Percentiles rank a stretch among this genome's conserved stretches.
These are phyloP conservation scores for Agriopis aurantiaria DNA, from an alignment of 2,888 invertebrate genomes.

Conservation along the genomic window DNA sequence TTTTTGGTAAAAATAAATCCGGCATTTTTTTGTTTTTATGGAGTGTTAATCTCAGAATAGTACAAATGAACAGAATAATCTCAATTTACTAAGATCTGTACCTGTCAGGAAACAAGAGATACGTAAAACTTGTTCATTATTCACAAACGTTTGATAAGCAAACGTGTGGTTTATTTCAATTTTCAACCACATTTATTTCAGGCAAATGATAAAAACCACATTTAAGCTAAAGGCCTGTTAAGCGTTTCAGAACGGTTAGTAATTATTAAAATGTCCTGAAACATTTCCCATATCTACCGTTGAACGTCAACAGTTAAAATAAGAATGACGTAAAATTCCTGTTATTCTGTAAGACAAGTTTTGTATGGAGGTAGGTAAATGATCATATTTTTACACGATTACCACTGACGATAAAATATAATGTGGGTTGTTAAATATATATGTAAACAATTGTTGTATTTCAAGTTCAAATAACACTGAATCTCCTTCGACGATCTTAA, in stretches of 20 bases:
- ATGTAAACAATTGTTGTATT: slow-evolving; percentile 22
- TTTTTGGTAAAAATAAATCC: no score
- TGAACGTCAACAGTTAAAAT: background rate
- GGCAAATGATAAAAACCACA: no score
- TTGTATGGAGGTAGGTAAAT: background rate
- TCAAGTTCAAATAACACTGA: slow-evolving; percentile 19
- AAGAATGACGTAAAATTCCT: background rate
- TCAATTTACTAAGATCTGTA: background rate
- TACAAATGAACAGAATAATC: background rate
- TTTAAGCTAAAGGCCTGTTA: no score
- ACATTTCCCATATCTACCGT: background rate
- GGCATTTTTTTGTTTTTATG: no score
- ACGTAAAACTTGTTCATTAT: background rate
- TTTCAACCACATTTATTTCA: no score
- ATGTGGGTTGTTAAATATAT: slow-evolving; percentile 8
- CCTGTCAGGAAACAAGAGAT: no score
- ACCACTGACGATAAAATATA: background rate
- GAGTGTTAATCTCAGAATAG: background rate
- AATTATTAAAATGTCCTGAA: background rate
- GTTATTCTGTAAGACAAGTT: background rate
- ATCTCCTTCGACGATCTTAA: slow-evolving; percentile 31
- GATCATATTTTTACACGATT: slow-evolving; percentile 1
- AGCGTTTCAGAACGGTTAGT: no score
- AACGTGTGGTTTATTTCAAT: background rate
- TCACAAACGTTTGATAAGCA: background rate